A percentile compares a stretch with the other conserved stretches of the same genome.
Evolutionary conservation across 64 coral and sea anemone species (phyloP).

Genomic region (Montipora capricornis): DNA sequence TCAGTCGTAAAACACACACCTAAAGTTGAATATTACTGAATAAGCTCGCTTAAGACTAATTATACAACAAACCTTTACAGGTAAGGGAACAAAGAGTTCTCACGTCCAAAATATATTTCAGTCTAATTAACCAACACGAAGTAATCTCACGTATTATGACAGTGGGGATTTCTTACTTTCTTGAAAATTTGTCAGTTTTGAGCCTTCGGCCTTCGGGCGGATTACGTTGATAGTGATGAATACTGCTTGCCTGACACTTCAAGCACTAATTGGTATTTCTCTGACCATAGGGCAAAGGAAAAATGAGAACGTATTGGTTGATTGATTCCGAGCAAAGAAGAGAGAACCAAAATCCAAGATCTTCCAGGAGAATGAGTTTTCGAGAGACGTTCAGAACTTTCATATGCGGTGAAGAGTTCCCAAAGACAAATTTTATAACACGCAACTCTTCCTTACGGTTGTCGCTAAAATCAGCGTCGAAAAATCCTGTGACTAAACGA

Average conservation of each 20-base stretch:
- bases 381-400: not conserved
- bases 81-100: no score
- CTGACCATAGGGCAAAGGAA: constrained; percentile 49
- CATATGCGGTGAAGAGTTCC: not conserved
- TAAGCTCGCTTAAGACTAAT: no score
- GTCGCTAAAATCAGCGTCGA: constrained; percentile 16
- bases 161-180: no score
- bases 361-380: not conserved
- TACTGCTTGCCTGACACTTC: not conserved
- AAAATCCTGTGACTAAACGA: not conserved
- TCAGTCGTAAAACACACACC: no score
- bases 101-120: no score
- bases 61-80: no score
- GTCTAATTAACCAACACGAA: no score
- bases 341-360: not conserved
- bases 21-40: no score
- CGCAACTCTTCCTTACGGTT: constrained; percentile 13
- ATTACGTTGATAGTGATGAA: no score
- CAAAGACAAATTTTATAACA: not conserved
- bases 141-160: no score
- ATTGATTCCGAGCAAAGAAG: constrained; percentile 1
- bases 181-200: no score
- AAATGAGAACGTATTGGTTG: constrained; percentile 50
- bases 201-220: no score
- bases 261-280: not conserved